Evolutionary conservation across 2,113 vertebrate genomes (phyloP).

Genomic region (Rhegmatorhina hoffmannsi): DNA sequence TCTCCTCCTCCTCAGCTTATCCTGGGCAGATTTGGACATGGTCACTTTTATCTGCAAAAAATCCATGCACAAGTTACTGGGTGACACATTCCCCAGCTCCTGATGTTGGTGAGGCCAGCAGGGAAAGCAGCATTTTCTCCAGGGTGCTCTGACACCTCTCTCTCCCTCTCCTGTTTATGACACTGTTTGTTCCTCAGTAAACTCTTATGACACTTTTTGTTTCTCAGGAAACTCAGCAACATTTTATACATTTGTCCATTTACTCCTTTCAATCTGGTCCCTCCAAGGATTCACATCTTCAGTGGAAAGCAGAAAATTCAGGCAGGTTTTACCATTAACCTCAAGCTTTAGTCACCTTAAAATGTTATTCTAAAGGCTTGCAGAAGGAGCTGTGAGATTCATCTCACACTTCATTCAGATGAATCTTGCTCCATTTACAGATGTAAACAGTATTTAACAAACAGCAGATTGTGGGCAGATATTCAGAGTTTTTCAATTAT

Average conservation of each 20-base stretch:
- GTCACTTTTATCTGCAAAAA: conserved; percentile 75
- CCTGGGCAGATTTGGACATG: conserved; percentile 77
- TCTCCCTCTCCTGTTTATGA: not conserved
- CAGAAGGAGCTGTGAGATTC: not conserved
- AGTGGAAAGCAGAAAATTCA: not conserved
- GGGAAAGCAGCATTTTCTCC: not conserved
- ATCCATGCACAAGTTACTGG: not conserved
- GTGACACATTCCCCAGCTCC: not conserved
- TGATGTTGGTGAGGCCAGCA: not conserved
- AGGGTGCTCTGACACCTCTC: not conserved
- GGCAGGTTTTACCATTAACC: not conserved
- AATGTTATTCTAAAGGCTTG: not conserved
- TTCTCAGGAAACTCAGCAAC: not conserved
- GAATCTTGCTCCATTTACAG: not conserved
- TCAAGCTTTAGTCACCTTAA: not conserved
- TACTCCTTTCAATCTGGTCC: not conserved
- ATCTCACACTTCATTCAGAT: not conserved
- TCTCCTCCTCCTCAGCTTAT: conserved; percentile 77
- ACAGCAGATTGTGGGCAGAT: not conserved
- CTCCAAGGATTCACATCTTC: not conserved
- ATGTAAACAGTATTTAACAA: not conserved
- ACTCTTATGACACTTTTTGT: not conserved
- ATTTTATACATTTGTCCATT: no score
- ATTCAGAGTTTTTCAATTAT: not conserved
- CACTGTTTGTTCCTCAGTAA: not conserved